A percentile compares a stretch with the other conserved stretches of the same genome.
These are phyloP conservation scores for Microctonus hyperodae DNA, from an alignment of 2,888 invertebrate genomes.

Conservation along the genomic window DNA sequence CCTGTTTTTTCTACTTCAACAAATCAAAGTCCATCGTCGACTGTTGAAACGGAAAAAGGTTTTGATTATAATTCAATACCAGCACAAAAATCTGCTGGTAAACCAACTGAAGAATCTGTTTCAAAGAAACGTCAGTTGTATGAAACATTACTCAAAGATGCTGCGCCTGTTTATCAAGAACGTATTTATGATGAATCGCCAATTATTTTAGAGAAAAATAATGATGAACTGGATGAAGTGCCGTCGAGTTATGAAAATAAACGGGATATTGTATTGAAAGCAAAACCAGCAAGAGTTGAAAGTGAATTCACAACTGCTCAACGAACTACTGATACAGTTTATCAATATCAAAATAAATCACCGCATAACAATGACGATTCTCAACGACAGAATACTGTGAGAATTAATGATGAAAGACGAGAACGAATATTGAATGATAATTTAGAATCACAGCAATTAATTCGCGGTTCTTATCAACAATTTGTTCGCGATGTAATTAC, in stretches of 20 bases:
- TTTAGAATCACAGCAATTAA: not conserved
- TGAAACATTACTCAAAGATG: conserved; percentile 53
- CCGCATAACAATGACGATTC: no score
- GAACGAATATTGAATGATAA: conserved; percentile 16
- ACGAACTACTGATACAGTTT: not conserved
- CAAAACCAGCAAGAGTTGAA: not conserved
- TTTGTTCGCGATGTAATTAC: conserved; percentile 24
- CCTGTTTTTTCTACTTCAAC: not conserved
- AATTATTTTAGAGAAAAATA: not conserved
- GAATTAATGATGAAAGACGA: not conserved
- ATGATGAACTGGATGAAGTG: not conserved
- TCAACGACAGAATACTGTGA: not conserved
- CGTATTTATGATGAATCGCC: not conserved
- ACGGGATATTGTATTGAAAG: no score
- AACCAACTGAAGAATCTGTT: conserved; percentile 37
- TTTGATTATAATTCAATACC: conserved; percentile 26
- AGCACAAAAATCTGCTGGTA: conserved; percentile 13
- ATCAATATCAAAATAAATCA: not conserved
- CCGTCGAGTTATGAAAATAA: not conserved
- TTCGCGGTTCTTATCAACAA: conserved; percentile 24
- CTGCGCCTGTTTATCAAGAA: conserved; percentile 44
- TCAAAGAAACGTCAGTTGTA: conserved; percentile 53
- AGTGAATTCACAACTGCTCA: not conserved
- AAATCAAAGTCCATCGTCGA: conserved; percentile 19
- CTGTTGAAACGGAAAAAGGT: conserved; percentile 31